Evolutionary conservation across 2,113 vertebrate genomes (phyloP), one percentile per base, ranked within the genome.

Genomic region (Corythornis cristatus): DNA sequence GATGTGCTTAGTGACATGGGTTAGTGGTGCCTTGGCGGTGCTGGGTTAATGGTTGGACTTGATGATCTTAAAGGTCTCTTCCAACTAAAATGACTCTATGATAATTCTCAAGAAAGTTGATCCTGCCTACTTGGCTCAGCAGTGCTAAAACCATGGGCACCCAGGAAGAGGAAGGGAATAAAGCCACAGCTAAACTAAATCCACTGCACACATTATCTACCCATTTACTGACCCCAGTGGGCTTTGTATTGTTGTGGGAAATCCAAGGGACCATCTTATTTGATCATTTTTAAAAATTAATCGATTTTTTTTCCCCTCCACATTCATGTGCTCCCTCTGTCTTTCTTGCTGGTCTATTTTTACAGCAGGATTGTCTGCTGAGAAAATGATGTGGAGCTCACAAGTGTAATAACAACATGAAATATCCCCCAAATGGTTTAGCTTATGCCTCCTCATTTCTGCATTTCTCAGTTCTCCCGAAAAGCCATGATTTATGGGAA

Each of bases 321-420:
- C 3, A 20, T 37, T 57, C 65, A 8, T 23, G 17, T 42, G 15
- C 15, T 77, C 48, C 15, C 43, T 58, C 15, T 33, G 3, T 16
- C 6, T 54, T 72, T 65, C 15, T 79, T 87, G 53, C 48, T 5
- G 5, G 6, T 28, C 7, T 64, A 40, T 64, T 84, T 68, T 45
- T 54, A 28, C 6, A 8, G 10, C 4, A 10, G 5, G 3, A 14
- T 45, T 25, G 91, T 35, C 62, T 75, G 17, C 43, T 79, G 48
- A 50, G 83, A 64, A 57, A 88, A 75, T 0, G 0, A 75, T 0
- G 0, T 28, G 70, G 33, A 45, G 37, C 31, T 93, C 33, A 23
- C 2, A 43, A 74, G 11, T 11, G 5, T 5, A 20, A 22, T 11
- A 81, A 56, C 6, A 33, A 75, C 74, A 25, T 4, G 43, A 83